A percentile compares a stretch with the other conserved stretches of the same genome.
Evolutionary conservation across 2,113 vertebrate genomes (phyloP).

Genomic region (Oostethus manadensis): DNA sequence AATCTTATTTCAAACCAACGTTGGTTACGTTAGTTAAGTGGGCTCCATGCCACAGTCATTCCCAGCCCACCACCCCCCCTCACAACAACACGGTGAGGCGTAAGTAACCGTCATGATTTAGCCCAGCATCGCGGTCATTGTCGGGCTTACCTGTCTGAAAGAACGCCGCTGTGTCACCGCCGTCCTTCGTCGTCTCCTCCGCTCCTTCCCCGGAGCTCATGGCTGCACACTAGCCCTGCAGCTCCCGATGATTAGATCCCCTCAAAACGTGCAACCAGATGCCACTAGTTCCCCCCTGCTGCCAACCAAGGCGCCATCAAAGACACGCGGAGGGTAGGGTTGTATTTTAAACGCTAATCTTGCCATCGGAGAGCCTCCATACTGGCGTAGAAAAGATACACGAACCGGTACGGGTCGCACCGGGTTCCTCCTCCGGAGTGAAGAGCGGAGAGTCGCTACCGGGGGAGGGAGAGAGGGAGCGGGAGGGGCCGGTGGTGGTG

Average conservation of each 20-base stretch:
- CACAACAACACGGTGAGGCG: slow-evolving; percentile 26
- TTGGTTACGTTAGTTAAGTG: neutral
- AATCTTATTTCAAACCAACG: neutral
- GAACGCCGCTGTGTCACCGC: slow-evolving; percentile 85
- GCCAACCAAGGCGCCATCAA: slow-evolving; percentile 47
- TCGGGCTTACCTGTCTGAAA: slow-evolving; percentile 84
- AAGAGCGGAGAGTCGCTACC: slow-evolving; percentile 58
- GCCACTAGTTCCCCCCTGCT: slow-evolving; percentile 47
- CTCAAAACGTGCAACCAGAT: slow-evolving; percentile 39
- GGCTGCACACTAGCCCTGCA: slow-evolving; percentile 63
- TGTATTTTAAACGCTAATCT: slow-evolving; percentile 40
- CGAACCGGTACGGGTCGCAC: slow-evolving; percentile 57
- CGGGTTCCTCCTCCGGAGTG: slow-evolving; percentile 71
- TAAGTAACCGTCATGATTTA: slow-evolving; percentile 42
- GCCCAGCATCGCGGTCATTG: slow-evolving; percentile 25
- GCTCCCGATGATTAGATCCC: slow-evolving; percentile 47
- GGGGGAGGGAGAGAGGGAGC: slow-evolving; percentile 15
- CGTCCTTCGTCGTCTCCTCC: slow-evolving; percentile 90
- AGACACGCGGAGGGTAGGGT: slow-evolving; percentile 52
- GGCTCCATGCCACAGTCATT: neutral
- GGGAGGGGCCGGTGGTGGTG: slow-evolving; percentile 57
- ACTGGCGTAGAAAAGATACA: slow-evolving; percentile 66
- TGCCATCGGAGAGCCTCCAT: slow-evolving; percentile 74
- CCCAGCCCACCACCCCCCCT: slow-evolving; percentile 6
- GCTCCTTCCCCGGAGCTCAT: slow-evolving; percentile 86